phyloP scores from a whole-genome alignment of 2,888 invertebrate genomes.

The Eupithecia dodoneata region DNA sequence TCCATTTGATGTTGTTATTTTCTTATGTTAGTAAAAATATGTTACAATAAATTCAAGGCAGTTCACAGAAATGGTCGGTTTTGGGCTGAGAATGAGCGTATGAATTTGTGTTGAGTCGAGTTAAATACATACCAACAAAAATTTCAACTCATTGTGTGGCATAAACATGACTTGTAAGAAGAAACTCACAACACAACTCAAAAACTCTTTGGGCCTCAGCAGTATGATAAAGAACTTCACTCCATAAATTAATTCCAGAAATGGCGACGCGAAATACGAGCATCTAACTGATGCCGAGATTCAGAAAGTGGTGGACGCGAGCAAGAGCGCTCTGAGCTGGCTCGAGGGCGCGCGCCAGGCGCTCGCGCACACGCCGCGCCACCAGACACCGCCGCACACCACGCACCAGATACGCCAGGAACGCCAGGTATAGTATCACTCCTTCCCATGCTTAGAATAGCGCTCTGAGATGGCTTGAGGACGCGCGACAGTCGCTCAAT shows the following conservation, averaged over 20 bases:
- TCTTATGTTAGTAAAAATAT: not conserved
- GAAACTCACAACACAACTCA: not conserved
- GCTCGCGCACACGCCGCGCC: constrained; percentile 86
- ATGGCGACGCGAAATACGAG: constrained; percentile 88
- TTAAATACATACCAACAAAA: not conserved
- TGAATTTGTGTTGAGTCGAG: not conserved
- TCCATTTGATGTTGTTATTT: too few relatives aligned
- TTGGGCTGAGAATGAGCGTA: not conserved
- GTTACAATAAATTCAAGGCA: not conserved
- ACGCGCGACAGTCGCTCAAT: too few relatives aligned
- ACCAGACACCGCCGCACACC: constrained; percentile 90
- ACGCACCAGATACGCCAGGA: constrained; percentile 92
- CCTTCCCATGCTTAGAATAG: not conserved
- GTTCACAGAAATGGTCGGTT: not conserved
- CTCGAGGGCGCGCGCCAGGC: constrained; percentile 89
- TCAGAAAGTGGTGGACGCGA: constrained; percentile 88
- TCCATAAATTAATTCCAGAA: constrained; percentile 58
- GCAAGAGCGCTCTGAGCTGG: constrained; percentile 91
- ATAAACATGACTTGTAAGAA: not conserved
- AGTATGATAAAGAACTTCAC: too few relatives aligned
- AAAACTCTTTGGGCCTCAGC: not conserved
- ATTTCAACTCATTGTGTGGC: not conserved
- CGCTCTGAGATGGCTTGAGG: too few relatives aligned
- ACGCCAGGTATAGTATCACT: constrained; percentile 72
- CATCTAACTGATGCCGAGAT: constrained; percentile 94